Evolutionary conservation across 2,888 invertebrate species (phyloP).

Genomic region (Lottia gigantea): DNA sequence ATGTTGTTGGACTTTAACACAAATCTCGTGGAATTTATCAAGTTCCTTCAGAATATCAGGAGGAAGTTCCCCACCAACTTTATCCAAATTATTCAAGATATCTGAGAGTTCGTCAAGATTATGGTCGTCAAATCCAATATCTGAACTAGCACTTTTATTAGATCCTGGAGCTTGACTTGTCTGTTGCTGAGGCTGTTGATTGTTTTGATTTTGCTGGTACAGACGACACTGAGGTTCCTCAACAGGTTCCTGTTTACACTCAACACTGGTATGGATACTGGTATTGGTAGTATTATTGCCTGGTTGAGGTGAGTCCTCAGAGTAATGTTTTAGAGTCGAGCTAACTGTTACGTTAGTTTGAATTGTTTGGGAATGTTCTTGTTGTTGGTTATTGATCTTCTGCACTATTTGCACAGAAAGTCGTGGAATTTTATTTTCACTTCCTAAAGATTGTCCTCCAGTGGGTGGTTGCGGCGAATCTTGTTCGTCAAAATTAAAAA

Average conservation of each 20-base stretch:
- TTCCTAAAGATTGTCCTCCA: conserved; percentile 24
- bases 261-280: conserved; percentile 48
- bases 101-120: conserved; percentile 56
- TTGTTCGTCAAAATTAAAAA: conserved; percentile 49
- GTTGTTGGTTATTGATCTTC: conserved; percentile 75
- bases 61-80: conserved; percentile 72
- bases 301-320: conserved; percentile 22
- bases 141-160: conserved; percentile 17
- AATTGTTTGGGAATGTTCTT: conserved; percentile 90
- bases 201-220: conserved; percentile 12
- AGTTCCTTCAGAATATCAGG: conserved; percentile 52
- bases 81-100: conserved; percentile 81
- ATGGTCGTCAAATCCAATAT: conserved; percentile 39
- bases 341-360: conserved; percentile 90
- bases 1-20: conserved; percentile 41
- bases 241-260: conserved; percentile 76
- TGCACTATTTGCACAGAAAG: conserved; percentile 94
- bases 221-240: conserved; percentile 42
- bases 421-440: conserved; percentile 40
- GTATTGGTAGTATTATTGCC: conserved; percentile 30
- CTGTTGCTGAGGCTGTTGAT: conserved; percentile 13
- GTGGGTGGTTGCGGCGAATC: conserved; percentile 35
- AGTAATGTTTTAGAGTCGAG: conserved; percentile 76
- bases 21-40: conserved; percentile 54
- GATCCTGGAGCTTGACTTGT: background rate